Evolutionary conservation across 2,888 invertebrate species (phyloP).

Genomic region (Muschampia plurimacula): DNA sequence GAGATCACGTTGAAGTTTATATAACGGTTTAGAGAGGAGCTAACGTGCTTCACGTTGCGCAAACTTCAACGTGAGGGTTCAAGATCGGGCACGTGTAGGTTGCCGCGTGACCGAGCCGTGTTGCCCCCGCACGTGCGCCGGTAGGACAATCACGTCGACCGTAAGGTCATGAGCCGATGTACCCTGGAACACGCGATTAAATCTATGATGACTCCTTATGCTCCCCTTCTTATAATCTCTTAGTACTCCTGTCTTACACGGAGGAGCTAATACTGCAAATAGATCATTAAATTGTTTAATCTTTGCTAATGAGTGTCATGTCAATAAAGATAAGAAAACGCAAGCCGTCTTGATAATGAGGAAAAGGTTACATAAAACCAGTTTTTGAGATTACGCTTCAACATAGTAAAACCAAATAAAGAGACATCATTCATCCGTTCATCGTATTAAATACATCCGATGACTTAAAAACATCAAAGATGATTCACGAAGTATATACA

Average conservation of each 20-base stretch:
- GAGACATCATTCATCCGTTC: neutral
- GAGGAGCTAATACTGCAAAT: neutral
- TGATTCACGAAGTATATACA: constrained; percentile 16
- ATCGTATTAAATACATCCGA: constrained; percentile 8
- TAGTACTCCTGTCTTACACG: neutral
- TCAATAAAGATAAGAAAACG: neutral
- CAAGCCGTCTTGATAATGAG: neutral
- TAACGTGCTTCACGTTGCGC: constrained; percentile 74
- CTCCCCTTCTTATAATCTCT: neutral
- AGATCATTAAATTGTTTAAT: too few species aligned
- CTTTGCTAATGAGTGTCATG: too few species aligned
- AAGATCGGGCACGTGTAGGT: constrained; percentile 73
- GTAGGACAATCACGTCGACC: constrained; percentile 57
- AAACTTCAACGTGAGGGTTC: constrained; percentile 80
- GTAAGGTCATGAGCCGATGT: constrained; percentile 55
- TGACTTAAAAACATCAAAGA: constrained; percentile 12
- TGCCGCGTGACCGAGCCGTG: constrained; percentile 71
- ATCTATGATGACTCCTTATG: constrained; percentile 14
- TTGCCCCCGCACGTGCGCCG: constrained; percentile 57
- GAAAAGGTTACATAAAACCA: neutral
- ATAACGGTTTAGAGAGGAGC: constrained; percentile 73
- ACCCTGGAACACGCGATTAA: constrained; percentile 32
- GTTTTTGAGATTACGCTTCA: neutral
- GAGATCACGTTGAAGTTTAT: constrained; percentile 80
- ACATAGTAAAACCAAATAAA: constrained; percentile 1